Evolutionary conservation across 2,797 vertebrate genomes (phyloP).

Genomic region (Pangasius sanitwongsei): DNA sequence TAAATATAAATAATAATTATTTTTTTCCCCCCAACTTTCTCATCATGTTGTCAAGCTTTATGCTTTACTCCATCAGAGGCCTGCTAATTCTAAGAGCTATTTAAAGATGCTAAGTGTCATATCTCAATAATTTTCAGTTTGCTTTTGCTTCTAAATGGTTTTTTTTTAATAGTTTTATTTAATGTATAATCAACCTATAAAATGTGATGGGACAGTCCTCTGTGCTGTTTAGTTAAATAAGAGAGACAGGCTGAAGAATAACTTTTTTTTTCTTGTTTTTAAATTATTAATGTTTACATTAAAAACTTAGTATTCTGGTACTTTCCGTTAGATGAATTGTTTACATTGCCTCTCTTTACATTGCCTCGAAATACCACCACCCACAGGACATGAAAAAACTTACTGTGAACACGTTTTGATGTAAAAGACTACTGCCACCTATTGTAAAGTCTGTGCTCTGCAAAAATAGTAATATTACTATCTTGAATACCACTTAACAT

Average conservation of each 20-base stretch:
- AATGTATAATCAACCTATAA: background rate
- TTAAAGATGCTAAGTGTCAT: background rate
- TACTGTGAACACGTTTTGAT: background rate
- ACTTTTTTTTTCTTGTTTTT: background rate
- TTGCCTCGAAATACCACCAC: background rate
- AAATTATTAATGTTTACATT: background rate
- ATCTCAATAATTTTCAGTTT: background rate
- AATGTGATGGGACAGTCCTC: background rate
- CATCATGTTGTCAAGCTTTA: background rate
- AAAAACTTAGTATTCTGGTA: background rate
- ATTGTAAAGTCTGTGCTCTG: background rate
- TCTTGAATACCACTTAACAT: background rate
- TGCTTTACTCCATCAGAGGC: background rate
- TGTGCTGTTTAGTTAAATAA: background rate
- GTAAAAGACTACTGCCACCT: slow-evolving; percentile 10
- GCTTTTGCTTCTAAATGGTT: background rate
- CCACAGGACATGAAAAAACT: background rate
- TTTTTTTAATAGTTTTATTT: background rate
- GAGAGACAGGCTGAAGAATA: background rate
- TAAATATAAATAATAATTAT: too few species aligned
- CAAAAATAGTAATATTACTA: background rate
- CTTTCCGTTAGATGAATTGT: background rate
- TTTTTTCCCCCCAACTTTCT: too few species aligned
- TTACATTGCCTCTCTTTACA: background rate
- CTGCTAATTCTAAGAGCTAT: background rate